Conservation (phyloP, 1,140 invertebrate species). For the Gonatopus flavifemur region DNA sequence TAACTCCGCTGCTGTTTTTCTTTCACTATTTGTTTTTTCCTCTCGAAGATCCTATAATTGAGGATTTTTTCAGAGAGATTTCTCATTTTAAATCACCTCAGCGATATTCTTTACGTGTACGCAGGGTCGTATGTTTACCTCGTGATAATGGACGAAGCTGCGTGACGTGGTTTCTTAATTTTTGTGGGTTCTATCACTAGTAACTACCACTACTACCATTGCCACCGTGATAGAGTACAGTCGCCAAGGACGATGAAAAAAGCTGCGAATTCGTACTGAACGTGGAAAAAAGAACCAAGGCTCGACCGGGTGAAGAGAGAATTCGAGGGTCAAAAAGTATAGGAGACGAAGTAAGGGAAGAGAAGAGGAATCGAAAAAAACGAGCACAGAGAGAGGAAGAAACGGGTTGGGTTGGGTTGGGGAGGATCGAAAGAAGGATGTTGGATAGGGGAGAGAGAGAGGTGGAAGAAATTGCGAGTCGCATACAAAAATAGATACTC, state of each 20-base stretch:
- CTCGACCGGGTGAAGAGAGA: background rate
- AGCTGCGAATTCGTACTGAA: conserved; percentile 22
- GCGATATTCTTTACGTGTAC: conserved; percentile 37
- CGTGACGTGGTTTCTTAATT: conserved; percentile 40
- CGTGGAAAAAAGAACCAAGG: conserved; percentile 8
- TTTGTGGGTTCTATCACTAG: conserved; percentile 25
- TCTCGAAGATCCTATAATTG: background rate
- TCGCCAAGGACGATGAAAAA: too few species aligned
- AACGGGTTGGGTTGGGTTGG: conserved; percentile 10
- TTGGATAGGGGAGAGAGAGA: background rate
- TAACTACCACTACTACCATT: too few species aligned
- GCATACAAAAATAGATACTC: conserved; percentile 34
- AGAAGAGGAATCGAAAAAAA: conserved; percentile 10
- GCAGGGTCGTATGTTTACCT: conserved; percentile 40
- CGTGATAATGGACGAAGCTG: conserved; percentile 32
- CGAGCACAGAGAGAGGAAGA: conserved; percentile 16
- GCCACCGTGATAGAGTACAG: too few species aligned
- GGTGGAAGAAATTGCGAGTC: conserved; percentile 10
- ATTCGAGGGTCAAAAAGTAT: background rate
- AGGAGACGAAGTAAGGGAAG: background rate
- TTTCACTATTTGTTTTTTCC: background rate
- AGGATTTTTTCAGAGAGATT: background rate
- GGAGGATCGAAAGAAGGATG: conserved; percentile 4
- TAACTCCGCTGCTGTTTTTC: too few species aligned
- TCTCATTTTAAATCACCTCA: conserved; percentile 9